phyloP scores from a whole-genome alignment of 1,140 invertebrate species.

The Cotesia typhae region DNA sequence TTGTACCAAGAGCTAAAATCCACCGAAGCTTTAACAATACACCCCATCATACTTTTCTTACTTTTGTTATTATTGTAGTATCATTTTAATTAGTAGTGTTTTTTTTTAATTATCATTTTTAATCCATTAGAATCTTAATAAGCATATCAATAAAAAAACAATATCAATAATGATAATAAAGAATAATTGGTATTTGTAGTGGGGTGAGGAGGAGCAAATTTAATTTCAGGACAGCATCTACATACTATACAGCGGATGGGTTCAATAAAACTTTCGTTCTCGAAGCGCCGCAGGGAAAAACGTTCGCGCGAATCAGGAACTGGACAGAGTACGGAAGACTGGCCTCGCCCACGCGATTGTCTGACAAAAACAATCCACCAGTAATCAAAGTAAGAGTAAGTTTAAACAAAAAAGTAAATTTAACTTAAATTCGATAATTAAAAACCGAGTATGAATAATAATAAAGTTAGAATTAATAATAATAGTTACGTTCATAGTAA shows the following conservation, averaged over 20 bases:
- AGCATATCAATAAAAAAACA: too few species aligned
- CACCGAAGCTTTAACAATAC: too few species aligned
- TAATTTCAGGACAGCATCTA: slow-evolving; percentile 10
- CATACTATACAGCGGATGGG: background rate
- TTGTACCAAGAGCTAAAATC: too few species aligned
- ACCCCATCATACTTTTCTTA: too few species aligned
- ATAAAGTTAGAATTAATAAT: too few species aligned
- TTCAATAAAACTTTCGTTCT: slow-evolving; percentile 21
- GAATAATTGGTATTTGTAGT: slow-evolving; percentile 4
- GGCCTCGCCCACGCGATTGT: background rate
- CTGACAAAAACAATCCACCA: background rate
- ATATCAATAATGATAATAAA: background rate
- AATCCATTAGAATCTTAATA: too few species aligned
- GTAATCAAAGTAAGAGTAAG: background rate
- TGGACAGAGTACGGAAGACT: background rate
- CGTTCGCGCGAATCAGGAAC: background rate
- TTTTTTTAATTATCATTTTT: too few species aligned
- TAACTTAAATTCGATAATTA: too few species aligned
- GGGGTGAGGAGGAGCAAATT: background rate
- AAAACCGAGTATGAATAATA: too few species aligned
- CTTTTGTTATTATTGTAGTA: too few species aligned
- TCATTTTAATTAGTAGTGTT: too few species aligned
- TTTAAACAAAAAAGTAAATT: background rate
- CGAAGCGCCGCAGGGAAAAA: slow-evolving; percentile 19
- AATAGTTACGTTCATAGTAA: too few species aligned